These are phyloP conservation scores for Chiloscyllium plagiosum DNA, from an alignment of 2,113 vertebrate species.

Conservation along the genomic window DNA sequence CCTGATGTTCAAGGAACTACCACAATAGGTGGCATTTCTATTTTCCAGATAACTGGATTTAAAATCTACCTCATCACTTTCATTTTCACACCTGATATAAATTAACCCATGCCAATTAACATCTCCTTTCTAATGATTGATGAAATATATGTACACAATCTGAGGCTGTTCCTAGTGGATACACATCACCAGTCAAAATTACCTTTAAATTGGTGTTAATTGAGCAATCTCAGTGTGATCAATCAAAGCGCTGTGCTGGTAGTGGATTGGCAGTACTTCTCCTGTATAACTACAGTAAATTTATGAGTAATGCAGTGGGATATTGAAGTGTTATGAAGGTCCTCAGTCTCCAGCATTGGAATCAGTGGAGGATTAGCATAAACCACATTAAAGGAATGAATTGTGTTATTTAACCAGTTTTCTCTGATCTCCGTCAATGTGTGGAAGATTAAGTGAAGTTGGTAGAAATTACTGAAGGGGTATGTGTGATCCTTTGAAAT, in stretches of 20 bases:
- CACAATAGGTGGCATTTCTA: background rate
- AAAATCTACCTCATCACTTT: background rate
- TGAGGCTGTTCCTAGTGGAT: background rate
- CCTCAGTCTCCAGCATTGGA: background rate
- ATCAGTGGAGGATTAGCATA: background rate
- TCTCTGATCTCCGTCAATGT: background rate
- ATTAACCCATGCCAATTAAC: background rate
- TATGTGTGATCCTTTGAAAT: background rate
- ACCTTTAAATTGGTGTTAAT: background rate
- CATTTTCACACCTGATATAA: background rate
- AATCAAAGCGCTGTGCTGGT: background rate
- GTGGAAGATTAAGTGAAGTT: background rate
- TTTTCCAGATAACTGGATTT: background rate
- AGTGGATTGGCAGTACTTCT: background rate
- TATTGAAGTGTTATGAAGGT: background rate
- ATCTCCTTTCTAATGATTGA: background rate
- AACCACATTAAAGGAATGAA: background rate
- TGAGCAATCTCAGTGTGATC: slow-evolving; percentile 1
- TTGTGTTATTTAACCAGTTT: background rate
- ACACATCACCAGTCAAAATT: background rate
- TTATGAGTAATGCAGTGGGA: background rate
- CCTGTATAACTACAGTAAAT: background rate
- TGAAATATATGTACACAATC: background rate
- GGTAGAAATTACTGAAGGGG: background rate
- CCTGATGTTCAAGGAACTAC: background rate